Conservation (phyloP, 1,140 invertebrate species). For the Drosophila sp. region DNA sequence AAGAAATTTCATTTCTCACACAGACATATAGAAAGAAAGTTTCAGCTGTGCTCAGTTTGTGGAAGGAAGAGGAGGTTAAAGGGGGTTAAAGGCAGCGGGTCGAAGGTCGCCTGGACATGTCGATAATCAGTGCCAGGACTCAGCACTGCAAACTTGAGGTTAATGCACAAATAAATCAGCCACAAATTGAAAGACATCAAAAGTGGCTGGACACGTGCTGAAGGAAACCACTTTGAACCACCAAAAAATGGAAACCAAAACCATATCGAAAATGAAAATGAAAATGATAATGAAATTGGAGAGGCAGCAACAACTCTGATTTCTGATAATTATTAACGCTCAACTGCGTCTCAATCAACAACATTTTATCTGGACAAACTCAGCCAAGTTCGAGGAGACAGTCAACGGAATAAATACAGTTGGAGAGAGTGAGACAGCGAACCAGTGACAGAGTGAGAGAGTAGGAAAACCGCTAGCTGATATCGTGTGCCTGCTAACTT, state of each 20-base stretch:
- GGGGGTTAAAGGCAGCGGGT: not conserved
- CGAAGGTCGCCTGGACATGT: conserved; percentile 18
- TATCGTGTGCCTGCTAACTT: conserved; percentile 81
- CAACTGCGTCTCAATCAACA: conserved; percentile 80
- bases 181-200: conserved; percentile 78
- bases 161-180: conserved; percentile 83
- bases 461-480: conserved; percentile 69
- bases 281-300: not conserved
- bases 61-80: conserved; percentile 6
- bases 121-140: conserved; percentile 71
- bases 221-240: conserved; percentile 5
- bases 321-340: conserved; percentile 83
- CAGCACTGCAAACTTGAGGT: conserved; percentile 78
- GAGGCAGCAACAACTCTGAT: conserved; percentile 47
- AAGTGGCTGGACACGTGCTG: conserved; percentile 50
- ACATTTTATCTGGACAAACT: conserved; percentile 74
- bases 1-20: conserved; percentile 74
- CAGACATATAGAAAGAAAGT: conserved; percentile 27
- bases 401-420: not conserved
- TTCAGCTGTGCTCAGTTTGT: conserved; percentile 23
- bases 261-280: conserved; percentile 20
- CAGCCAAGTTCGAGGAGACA: conserved; percentile 9
- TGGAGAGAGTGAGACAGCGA: not conserved
- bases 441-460: conserved; percentile 27
- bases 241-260: not conserved